Evolutionary conservation across 2,113 vertebrate species (phyloP).

Genomic region (Neolamprologus cancellatus): DNA sequence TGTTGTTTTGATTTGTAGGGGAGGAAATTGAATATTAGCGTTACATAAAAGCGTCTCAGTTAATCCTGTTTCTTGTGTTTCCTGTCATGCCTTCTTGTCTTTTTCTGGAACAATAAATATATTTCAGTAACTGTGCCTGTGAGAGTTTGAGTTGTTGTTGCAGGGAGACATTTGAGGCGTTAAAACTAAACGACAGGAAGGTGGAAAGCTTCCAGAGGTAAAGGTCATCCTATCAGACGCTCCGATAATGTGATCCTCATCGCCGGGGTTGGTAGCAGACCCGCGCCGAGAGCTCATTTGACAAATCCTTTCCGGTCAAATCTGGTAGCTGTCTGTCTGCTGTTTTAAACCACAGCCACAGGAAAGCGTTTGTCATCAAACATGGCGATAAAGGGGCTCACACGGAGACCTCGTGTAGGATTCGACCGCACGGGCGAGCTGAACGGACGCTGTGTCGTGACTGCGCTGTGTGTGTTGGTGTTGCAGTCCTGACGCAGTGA

Average conservation of each 20-base stretch:
- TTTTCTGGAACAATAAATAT: slow-evolving; percentile 21
- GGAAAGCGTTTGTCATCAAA: slow-evolving; percentile 41
- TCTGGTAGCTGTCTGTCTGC: slow-evolving; percentile 38
- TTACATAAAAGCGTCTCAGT: slow-evolving; percentile 15
- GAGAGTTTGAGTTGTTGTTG: not conserved
- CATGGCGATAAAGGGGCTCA: slow-evolving; percentile 30
- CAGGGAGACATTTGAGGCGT: not conserved
- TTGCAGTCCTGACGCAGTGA: slow-evolving; percentile 43
- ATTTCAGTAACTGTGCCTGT: not conserved
- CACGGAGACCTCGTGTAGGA: not conserved
- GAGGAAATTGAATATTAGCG: slow-evolving; percentile 30
- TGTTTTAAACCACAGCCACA: not conserved
- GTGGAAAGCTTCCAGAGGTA: not conserved
- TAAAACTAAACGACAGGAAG: not conserved
- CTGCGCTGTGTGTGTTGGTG: slow-evolving; percentile 7
- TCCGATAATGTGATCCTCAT: not conserved
- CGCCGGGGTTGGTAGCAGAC: slow-evolving; percentile 18
- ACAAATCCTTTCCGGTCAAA: slow-evolving; percentile 56
- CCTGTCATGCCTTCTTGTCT: not conserved
- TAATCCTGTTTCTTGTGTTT: slow-evolving; percentile 44
- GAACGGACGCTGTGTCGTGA: slow-evolving; percentile 35
- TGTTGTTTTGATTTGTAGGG: slow-evolving; percentile 33
- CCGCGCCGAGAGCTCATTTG: slow-evolving; percentile 58
- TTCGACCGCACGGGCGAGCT: not conserved
- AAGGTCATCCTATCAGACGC: not conserved